These are phyloP conservation scores for Triplophysa bombifrons DNA, from an alignment of 2,797 vertebrate genomes.

Conservation along the genomic window DNA sequence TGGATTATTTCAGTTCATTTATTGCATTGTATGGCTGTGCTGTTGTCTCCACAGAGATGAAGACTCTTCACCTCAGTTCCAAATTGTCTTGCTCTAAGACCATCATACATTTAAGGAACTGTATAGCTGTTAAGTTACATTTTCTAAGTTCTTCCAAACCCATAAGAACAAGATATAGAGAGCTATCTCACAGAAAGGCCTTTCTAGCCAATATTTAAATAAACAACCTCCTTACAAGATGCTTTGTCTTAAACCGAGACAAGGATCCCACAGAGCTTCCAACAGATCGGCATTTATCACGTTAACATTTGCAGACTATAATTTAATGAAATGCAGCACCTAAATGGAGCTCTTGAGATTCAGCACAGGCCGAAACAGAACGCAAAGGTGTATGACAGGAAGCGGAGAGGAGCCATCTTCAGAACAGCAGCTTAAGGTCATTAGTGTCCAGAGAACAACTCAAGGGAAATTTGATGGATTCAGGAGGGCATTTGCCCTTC, in stretches of 20 bases:
- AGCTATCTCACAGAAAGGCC: background rate
- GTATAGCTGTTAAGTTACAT: background rate
- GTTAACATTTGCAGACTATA: conserved; percentile 38
- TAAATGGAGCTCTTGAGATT: conserved; percentile 44
- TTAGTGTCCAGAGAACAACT: conserved; percentile 74
- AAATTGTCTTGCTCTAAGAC: conserved; percentile 1
- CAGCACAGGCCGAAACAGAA: conserved; percentile 20
- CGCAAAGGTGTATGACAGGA: background rate
- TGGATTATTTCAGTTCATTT: conserved; percentile 38
- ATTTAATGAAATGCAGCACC: conserved; percentile 44
- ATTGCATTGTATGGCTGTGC: conserved; percentile 22
- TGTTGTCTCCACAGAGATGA: conserved; percentile 22
- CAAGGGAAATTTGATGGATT: conserved; percentile 81
- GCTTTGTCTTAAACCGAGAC: conserved; percentile 24
- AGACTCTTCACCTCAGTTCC: background rate
- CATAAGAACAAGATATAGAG: background rate
- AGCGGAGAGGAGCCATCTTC: conserved; percentile 7
- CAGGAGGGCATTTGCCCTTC: conserved; percentile 82
- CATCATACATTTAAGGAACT: background rate
- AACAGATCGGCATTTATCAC: conserved; percentile 39
- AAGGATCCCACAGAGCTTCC: conserved; percentile 30
- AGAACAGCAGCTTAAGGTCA: conserved; percentile 79
- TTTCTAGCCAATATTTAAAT: conserved; percentile 24
- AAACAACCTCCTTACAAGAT: conserved; percentile 28
- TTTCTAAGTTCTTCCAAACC: background rate